Evolutionary conservation across 2,113 vertebrate genomes (phyloP).

Genomic region (Zapornia atra): DNA sequence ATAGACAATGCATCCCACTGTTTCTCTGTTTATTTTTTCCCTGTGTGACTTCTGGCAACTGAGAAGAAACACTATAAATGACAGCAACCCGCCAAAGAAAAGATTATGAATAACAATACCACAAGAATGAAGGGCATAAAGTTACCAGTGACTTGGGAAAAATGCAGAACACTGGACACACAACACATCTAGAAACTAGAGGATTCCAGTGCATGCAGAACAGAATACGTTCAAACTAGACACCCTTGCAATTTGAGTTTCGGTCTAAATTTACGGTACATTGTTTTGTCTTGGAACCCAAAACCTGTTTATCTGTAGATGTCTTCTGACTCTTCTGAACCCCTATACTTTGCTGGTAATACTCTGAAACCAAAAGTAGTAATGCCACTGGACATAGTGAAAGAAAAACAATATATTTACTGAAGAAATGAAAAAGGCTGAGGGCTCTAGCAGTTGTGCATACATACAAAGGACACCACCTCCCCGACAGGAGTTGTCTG

Average conservation of each 20-base stretch:
- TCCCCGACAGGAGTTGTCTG: background rate
- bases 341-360: background rate
- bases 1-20: conserved; percentile 48
- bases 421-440: background rate
- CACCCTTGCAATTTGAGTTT: background rate
- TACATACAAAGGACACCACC: too few relatives aligned
- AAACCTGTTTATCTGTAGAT: background rate
- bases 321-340: background rate
- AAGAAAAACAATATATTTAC: background rate
- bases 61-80: conserved; percentile 32
- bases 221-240: background rate
- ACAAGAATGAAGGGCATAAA: conserved; percentile 44
- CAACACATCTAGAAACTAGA: background rate
- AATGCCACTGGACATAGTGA: background rate
- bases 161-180: background rate
- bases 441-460: background rate
- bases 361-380: background rate
- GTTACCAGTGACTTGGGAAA: conserved; percentile 36
- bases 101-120: conserved; percentile 62
- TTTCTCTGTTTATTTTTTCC: conserved; percentile 63
- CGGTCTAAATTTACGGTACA: background rate
- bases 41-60: conserved; percentile 52
- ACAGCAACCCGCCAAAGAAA: conserved; percentile 45
- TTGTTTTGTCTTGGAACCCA: background rate
- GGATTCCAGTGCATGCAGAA: background rate